phyloP scores from a whole-genome alignment of 2,113 vertebrate species.

The Nanger granti region DNA sequence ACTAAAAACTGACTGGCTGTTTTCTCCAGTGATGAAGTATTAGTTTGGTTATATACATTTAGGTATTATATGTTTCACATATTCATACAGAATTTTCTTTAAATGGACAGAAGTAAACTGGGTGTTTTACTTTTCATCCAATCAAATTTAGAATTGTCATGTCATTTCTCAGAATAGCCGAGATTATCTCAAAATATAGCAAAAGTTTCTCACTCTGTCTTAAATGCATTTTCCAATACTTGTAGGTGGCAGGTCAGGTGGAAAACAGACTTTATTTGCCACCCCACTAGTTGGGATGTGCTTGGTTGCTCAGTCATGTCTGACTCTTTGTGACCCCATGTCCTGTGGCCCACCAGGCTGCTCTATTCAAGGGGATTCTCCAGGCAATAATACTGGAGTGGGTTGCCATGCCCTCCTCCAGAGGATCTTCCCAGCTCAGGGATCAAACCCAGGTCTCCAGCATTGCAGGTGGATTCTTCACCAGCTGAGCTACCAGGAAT shows the following conservation, averaged over 20 bases:
- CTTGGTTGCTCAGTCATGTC: background rate
- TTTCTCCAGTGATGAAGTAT: background rate
- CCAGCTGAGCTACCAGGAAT: background rate
- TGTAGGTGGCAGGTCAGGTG: background rate
- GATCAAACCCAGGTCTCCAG: background rate
- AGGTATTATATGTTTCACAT: background rate
- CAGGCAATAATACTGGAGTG: background rate
- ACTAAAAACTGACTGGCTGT: background rate
- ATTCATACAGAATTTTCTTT: background rate
- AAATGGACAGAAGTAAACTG: background rate
- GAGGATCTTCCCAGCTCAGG: background rate
- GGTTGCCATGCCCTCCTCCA: background rate
- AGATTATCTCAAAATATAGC: background rate
- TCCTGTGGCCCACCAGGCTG: background rate
- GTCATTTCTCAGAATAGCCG: background rate
- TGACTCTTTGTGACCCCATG: background rate
- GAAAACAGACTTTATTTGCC: background rate
- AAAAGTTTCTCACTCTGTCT: background rate
- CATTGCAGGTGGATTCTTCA: background rate
- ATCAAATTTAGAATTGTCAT: background rate
- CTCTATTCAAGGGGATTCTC: background rate
- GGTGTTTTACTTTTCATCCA: background rate
- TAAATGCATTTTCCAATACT: background rate
- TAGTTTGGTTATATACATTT: background rate
- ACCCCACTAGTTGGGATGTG: background rate